Evolutionary conservation across 92 coral and sea anemone genomes (phyloP), one percentile per base, ranked within the genome.

Genomic region (Palythoa heliodiscus): DNA sequence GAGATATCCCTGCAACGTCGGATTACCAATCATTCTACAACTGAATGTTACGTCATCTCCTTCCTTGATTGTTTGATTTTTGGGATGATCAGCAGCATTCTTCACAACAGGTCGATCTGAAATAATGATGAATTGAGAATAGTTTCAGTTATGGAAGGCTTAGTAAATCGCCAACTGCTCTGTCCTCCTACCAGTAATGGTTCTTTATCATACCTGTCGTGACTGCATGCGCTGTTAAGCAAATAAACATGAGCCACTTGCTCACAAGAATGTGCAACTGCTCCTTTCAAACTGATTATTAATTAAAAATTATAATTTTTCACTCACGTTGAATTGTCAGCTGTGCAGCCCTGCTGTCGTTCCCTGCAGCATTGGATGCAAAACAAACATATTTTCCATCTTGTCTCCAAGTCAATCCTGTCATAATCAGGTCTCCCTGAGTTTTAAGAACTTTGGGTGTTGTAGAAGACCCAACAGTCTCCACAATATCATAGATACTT

Each of bases 91-190:
- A 4, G 73, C 76, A 4, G 74, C 40, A 80, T 8, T 52, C 75
- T 88, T 91, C 23, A 90, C 95, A 78, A 94, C 98, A 48, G 98
- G 98, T 20, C 97, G 92, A 87, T 92, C 98, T 94, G 86, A 38
- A 47, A 60, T 38, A 52, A 76, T 4, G 16, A 73, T 29, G 38
- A 7, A 87, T 71, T 35, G 20, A 19, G 2, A 58, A 0, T 13
- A 11, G 2, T 3, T 7, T 63, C 19, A 13, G 78, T 24, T 22
- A 7, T 23, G 73, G 54, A 37, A 5, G 25, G 25, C 7, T 70
- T 25, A 23, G 47, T 14, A 60, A 7, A 15, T 3, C 2, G 14
- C 24, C 53, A 71, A 11, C 17, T 54, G 22, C 24, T 0, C 8
- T 12, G 14, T 1, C 4, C 14, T 20, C 6, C 11, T n/a, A 12